Evolutionary conservation across 2,113 vertebrate species (phyloP), one percentile per base, ranked within the genome.

Genomic region (Datnioides undecimradiatus): DNA sequence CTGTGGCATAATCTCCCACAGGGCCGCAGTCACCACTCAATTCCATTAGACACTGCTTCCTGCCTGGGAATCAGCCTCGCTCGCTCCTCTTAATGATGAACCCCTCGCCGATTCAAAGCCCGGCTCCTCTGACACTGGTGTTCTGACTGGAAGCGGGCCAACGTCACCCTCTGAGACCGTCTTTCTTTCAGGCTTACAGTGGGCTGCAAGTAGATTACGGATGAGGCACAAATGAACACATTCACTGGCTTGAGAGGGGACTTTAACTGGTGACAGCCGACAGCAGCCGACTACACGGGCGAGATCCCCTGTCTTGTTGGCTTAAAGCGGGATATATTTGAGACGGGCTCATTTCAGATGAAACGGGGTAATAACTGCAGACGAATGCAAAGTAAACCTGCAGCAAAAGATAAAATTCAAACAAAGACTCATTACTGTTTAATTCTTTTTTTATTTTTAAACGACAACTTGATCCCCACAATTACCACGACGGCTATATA

Each of bases 1-100:
- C 89, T 86, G 86, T 86, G 87, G 87, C 80, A 87, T 82, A 84
- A 90, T 91, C 88, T 91, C 93, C 91, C 90, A 88, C 79, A 67
- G 88, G 89, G 87, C 78, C 58, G 11, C 83, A 68, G 76, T 84
- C 91, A 83, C 85, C 83, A 82, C 84, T 92, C 85, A 82, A 68
- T 90, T 91, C 85, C 85, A 91, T 92, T 88, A 93, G 66, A 84
- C 80, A 38, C 66, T n/a, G 65, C 80, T 86, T 87, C 87, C 84
- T 86, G 88, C 74, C 87, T 75, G 79, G 66, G 84, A 89, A 80
- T 90, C 84, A 52, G 84, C 78, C 80, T 52, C 67, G 23, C 87
- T 88, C 70, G 29, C 79, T 59, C 29, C 66, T 52, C 43, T 71
- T 90, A 87, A 90, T 89, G 85, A 88, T 29, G 68, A 84, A 77